Percentiles rank a stretch among this genome's conserved stretches.
phyloP scores from a whole-genome alignment of 2,113 vertebrate genomes.

The Tenebrosternarchus preto region DNA sequence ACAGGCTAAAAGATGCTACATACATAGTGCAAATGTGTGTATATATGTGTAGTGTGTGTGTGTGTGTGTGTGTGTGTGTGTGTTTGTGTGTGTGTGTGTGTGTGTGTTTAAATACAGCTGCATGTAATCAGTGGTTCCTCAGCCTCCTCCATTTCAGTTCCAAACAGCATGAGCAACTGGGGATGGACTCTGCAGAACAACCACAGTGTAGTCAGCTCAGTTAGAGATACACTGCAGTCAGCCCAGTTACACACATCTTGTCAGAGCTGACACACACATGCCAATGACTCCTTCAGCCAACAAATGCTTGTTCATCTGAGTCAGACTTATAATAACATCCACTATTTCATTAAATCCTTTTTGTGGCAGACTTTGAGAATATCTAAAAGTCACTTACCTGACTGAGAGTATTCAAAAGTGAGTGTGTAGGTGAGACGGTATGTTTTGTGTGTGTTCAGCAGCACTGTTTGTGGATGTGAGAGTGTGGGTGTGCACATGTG shows the following conservation, averaged over 20 bases:
- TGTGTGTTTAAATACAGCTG: constrained; percentile 71
- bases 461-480: no score
- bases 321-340: no score
- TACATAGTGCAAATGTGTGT: background rate
- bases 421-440: no score
- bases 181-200: constrained; percentile 77
- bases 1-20: background rate
- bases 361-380: no score
- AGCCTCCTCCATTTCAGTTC: constrained; percentile 72
- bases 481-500: no score
- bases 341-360: no score
- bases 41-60: constrained; percentile 3
- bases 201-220: constrained; percentile 23
- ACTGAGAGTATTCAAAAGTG: no score
- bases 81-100: background rate
- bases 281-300: background rate
- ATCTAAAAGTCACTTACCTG: no score
- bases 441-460: no score
- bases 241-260: constrained; percentile 22
- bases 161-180: constrained; percentile 79
- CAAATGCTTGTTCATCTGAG: background rate
- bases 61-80: background rate
- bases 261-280: background rate
- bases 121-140: constrained; percentile 73
- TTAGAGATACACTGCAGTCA: no score